Conservation (phyloP, 2,888 invertebrate genomes). For the Lissonota sp. region DNA sequence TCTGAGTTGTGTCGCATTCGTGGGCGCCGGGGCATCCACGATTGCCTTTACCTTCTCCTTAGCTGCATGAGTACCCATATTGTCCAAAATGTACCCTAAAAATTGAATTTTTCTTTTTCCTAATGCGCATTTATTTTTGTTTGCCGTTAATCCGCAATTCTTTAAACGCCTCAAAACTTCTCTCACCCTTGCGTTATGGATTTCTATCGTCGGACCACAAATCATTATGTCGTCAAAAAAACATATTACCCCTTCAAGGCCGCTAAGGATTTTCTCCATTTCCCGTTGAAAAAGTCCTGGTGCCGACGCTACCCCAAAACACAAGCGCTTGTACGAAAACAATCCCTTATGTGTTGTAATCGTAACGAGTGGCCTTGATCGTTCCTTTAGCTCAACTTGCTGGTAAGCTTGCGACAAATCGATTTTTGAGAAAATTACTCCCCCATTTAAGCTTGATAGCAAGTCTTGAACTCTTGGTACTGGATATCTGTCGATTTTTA, state of each 20-base stretch:
- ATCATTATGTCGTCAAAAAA: background rate
- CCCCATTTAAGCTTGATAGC: constrained; percentile 3
- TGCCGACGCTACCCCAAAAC: background rate
- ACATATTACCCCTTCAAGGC: background rate
- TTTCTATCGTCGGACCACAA: background rate
- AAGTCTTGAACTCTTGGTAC: constrained; percentile 9
- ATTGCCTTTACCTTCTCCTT: background rate
- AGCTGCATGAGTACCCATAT: too few species aligned
- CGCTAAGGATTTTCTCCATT: background rate
- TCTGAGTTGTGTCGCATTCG: too few species aligned
- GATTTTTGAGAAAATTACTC: constrained; percentile 13
- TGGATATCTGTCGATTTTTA: constrained; percentile 49
- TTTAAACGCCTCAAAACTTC: background rate
- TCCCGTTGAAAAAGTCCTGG: background rate
- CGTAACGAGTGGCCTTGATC: background rate
- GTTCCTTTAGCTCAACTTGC: background rate
- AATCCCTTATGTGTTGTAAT: constrained; percentile 3
- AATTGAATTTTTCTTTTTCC: background rate
- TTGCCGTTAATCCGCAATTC: background rate
- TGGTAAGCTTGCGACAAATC: constrained; percentile 29
- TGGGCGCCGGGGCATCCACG: background rate
- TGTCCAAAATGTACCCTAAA: background rate
- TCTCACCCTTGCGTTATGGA: background rate
- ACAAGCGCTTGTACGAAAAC: background rate
- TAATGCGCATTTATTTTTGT: background rate